phyloP scores from a whole-genome alignment of 2,113 vertebrate genomes.

The Lamprologus lemairii region DNA sequence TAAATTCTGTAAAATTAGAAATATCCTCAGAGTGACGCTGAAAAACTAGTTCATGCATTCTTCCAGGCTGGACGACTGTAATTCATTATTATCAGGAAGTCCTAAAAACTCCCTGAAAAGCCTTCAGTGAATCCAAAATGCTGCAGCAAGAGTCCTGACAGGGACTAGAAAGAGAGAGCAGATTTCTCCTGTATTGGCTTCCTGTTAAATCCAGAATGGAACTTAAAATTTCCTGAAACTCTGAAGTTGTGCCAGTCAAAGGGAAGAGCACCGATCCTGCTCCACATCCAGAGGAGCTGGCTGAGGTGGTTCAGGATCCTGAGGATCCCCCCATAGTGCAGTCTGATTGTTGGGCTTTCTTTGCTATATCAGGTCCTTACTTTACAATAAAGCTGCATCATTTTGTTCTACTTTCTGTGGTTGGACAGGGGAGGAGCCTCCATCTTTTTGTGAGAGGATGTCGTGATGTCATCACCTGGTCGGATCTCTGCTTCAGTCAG shows the following conservation, averaged over 20 bases:
- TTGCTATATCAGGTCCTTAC: neutral
- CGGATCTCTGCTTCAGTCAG: neutral
- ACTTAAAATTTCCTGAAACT: neutral
- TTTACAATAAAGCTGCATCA: neutral
- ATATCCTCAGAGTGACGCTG: neutral
- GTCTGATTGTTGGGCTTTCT: neutral
- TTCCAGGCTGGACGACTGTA: neutral
- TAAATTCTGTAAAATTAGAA: neutral
- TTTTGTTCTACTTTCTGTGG: neutral
- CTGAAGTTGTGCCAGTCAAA: neutral
- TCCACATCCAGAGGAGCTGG: neutral
- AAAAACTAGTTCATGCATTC: neutral
- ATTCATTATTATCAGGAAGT: neutral
- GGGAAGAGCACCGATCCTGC: neutral
- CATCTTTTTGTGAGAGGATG: neutral
- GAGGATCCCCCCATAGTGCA: neutral
- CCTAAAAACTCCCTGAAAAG: neutral
- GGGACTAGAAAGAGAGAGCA: neutral
- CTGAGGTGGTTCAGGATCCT: neutral
- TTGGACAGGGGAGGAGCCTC: neutral
- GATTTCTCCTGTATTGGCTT: neutral
- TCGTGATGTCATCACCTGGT: neutral
- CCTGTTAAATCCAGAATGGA: neutral
- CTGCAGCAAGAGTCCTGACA: neutral
- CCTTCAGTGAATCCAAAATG: neutral